These are phyloP conservation scores for Dasysyrphus albostriatus DNA, from an alignment of 2,888 invertebrate genomes.

Conservation along the genomic window DNA sequence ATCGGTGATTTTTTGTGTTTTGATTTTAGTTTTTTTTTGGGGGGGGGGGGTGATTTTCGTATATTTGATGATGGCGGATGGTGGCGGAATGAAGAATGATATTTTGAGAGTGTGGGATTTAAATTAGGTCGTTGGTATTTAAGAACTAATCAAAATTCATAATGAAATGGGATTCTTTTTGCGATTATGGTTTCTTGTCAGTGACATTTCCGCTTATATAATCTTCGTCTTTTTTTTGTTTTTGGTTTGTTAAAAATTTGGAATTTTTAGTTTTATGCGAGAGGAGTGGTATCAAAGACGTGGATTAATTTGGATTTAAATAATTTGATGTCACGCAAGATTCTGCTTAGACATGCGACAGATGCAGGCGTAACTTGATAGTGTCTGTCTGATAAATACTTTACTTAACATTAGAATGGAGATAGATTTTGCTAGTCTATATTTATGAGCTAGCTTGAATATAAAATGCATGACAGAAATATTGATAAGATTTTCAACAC, in stretches of 20 bases:
- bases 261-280: conserved; percentile 15
- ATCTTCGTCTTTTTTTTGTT: background rate
- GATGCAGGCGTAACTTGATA: no score
- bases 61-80: background rate
- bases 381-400: background rate
- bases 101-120: conserved; percentile 53
- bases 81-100: background rate
- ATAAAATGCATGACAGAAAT: no score
- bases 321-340: conserved; percentile 13
- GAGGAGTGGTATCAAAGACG: background rate
- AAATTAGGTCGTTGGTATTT: conserved; percentile 72
- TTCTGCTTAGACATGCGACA: no score
- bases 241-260: background rate
- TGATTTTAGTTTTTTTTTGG: conserved; percentile 5
- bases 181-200: conserved; percentile 28
- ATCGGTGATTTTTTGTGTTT: conserved; percentile 25
- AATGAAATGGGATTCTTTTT: conserved; percentile 41
- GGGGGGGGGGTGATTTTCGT: background rate
- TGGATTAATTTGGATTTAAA: conserved; percentile 24
- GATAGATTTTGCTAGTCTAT: no score
- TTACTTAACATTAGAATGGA: no score
- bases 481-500: background rate
- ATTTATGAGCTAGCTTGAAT: no score
- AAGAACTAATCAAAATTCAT: conserved; percentile 66
- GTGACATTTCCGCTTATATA: conserved; percentile 52